Evolutionary conservation across 2,113 vertebrate species (phyloP).

Genomic region (Rhea americana): DNA sequence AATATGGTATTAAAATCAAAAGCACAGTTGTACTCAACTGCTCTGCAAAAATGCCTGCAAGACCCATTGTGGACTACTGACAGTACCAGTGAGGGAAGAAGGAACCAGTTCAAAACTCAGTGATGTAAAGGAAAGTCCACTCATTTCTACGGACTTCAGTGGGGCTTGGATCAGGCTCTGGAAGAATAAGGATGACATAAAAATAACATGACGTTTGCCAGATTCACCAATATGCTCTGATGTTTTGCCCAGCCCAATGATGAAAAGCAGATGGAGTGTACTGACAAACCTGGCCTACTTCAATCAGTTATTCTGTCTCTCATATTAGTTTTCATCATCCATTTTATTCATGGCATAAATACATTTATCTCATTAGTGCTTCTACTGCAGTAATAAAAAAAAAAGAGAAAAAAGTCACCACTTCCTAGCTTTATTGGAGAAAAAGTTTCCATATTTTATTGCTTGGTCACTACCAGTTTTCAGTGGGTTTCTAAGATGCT

Average conservation of each 20-base stretch:
- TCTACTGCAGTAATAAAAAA: not conserved
- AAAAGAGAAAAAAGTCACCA: not conserved
- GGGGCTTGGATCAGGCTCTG: conserved; percentile 56
- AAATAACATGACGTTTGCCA: conserved; percentile 70
- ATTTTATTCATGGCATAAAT: conserved; percentile 55
- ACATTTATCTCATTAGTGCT: conserved; percentile 48
- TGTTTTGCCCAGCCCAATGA: conserved; percentile 62
- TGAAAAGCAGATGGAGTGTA: conserved; percentile 65
- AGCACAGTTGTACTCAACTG: not conserved
- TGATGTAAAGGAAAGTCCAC: conserved; percentile 66
- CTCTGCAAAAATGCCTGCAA: conserved; percentile 17
- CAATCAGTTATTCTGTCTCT: conserved; percentile 29
- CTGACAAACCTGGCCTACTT: conserved; percentile 59
- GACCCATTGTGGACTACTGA: not conserved
- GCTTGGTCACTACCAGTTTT: conserved; percentile 4
- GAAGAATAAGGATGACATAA: conserved; percentile 69
- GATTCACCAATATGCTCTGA: conserved; percentile 69
- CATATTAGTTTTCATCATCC: conserved; percentile 44
- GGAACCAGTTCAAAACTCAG: not conserved
- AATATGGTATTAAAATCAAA: not conserved
- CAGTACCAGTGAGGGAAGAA: not conserved
- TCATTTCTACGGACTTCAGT: conserved; percentile 45
- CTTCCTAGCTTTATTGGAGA: not conserved
- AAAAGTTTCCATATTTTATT: not conserved
- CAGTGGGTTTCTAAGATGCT: not conserved